phyloP scores from a whole-genome alignment of 2,113 vertebrate species.

The Equus przewalskii region DNA sequence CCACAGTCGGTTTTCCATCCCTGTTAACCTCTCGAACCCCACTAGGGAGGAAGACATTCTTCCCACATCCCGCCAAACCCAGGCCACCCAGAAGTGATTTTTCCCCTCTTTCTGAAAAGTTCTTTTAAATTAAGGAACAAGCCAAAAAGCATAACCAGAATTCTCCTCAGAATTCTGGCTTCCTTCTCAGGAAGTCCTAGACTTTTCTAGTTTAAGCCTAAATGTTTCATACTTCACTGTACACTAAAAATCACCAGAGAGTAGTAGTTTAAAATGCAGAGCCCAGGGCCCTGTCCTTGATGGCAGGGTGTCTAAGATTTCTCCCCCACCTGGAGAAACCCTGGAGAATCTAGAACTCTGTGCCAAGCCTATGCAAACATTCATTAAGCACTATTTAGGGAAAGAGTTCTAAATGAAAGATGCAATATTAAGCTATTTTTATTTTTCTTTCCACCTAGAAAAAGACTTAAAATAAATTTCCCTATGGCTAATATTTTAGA shows the following conservation, averaged over 20 bases:
- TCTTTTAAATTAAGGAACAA: not conserved
- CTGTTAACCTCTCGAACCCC: slow-evolving; percentile 49
- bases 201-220: not conserved
- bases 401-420: not conserved
- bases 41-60: slow-evolving; percentile 58
- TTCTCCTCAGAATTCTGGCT: slow-evolving; percentile 33
- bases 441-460: not conserved
- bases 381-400: not conserved
- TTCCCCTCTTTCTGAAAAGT: not conserved
- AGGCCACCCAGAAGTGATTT: slow-evolving; percentile 24
- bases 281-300: not conserved
- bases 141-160: not conserved
- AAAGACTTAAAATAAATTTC: not conserved
- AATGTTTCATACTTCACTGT: not conserved
- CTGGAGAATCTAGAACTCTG: not conserved
- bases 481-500: not conserved
- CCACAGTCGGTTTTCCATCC: not conserved
- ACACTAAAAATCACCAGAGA: not conserved
- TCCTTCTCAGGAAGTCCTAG: slow-evolving; percentile 31
- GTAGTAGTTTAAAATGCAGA: not conserved
- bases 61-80: slow-evolving; percentile 55
- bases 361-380: not conserved
- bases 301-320: not conserved
- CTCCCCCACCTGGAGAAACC: not conserved
- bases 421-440: not conserved